Evolutionary conservation across 1,140 invertebrate genomes (phyloP).

Genomic region (Conopomorpha cramerella): DNA sequence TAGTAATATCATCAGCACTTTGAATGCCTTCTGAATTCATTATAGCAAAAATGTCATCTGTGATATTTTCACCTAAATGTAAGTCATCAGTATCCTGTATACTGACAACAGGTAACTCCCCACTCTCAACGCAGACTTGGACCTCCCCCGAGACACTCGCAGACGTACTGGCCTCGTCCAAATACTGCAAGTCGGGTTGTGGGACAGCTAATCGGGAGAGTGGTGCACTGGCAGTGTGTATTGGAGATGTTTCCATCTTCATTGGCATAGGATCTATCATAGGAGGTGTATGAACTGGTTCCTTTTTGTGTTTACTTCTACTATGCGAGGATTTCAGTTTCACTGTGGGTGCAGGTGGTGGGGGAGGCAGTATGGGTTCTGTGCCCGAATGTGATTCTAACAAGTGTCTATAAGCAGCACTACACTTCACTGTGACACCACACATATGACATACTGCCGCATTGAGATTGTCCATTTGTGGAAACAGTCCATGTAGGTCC

Average conservation of each 20-base stretch:
- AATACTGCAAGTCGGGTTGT: constrained; percentile 43
- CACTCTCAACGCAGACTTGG: constrained; percentile 43
- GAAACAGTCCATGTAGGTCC: constrained; percentile 66
- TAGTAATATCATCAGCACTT: constrained; percentile 47
- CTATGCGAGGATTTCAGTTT: constrained; percentile 21
- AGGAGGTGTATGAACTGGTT: constrained; percentile 26
- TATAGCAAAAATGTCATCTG: constrained; percentile 53
- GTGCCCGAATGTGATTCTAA: constrained; percentile 30
- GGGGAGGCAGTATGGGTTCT: constrained; percentile 36
- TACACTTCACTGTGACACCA: constrained; percentile 66
- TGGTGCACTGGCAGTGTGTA: constrained; percentile 33
- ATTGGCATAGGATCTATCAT: constrained; percentile 29
- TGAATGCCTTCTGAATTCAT: constrained; percentile 56
- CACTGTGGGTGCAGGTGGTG: constrained; percentile 33
- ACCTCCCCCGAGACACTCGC: constrained; percentile 34
- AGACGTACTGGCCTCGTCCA: constrained; percentile 42
- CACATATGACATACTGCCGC: constrained; percentile 69
- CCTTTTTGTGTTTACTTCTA: constrained; percentile 44
- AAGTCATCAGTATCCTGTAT: constrained; percentile 52
- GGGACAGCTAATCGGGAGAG: constrained; percentile 39
- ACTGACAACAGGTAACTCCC: constrained; percentile 51
- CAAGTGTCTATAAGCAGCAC: constrained; percentile 65
- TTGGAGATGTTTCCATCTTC: constrained; percentile 33
- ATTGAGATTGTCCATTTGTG: constrained; percentile 66
- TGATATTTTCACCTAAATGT: constrained; percentile 44